Conservation (phyloP, 2,888 invertebrate genomes). For the Hyposoter dolosus region DNA sequence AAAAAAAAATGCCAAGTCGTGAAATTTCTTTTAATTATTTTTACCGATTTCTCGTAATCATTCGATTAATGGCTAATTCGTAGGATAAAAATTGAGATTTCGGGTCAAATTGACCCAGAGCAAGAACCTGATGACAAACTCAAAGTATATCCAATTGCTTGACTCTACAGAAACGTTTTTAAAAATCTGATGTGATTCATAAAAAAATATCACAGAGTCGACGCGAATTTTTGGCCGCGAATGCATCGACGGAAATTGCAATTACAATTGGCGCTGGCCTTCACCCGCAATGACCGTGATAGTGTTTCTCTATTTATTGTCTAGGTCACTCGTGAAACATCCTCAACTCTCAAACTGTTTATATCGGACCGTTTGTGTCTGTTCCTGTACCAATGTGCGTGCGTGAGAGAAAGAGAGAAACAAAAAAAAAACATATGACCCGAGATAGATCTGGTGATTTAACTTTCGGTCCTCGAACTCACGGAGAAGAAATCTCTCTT, state of each 20-base stretch:
- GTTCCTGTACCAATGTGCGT: not conserved
- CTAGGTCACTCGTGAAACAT: conserved; percentile 67
- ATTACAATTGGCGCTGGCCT: conserved; percentile 53
- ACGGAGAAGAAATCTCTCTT: not conserved
- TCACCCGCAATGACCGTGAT: conserved; percentile 64
- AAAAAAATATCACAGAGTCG: not conserved
- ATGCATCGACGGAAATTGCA: not conserved
- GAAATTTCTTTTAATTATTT: not conserved
- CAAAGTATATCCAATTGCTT: no score
- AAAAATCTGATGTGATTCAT: not conserved
- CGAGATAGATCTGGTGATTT: conserved; percentile 43
- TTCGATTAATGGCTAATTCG: not conserved
- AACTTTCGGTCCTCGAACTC: conserved; percentile 62
- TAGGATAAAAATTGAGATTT: not conserved
- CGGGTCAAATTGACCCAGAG: not conserved
- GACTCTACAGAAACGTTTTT: not conserved
- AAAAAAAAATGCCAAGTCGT: not conserved
- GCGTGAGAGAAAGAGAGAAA: conserved; percentile 11
- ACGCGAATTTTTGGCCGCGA: not conserved
- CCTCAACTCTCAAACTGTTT: conserved; percentile 57
- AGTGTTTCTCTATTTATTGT: conserved; percentile 66
- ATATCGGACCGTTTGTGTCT: conserved; percentile 38
- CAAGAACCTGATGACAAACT: not conserved
- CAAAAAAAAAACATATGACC: conserved; percentile 56
- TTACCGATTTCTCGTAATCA: not conserved